A percentile compares a stretch with the other conserved stretches of the same genome.
Evolutionary conservation across 2,888 invertebrate genomes (phyloP).

Genomic region (Drosophila lacicola): DNA sequence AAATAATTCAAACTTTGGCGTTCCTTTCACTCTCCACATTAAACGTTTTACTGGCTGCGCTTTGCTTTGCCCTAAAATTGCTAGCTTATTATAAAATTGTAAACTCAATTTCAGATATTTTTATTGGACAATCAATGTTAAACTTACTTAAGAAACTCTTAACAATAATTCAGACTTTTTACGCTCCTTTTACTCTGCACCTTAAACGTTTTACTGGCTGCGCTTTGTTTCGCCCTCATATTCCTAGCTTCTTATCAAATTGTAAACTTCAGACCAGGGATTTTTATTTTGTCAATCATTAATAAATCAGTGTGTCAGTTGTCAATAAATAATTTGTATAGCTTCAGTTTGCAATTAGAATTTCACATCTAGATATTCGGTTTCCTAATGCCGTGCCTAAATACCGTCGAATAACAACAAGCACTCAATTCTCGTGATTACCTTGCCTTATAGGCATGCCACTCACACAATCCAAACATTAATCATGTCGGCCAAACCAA

Average conservation of each 20-base stretch:
- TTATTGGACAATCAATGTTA: neutral
- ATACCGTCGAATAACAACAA: neutral
- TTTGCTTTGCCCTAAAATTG: too few relatives aligned
- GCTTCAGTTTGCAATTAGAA: constrained; percentile 8
- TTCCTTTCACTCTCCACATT: neutral
- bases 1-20: too few relatives aligned
- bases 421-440: constrained; percentile 40
- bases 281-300: constrained; percentile 4
- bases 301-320: constrained; percentile 1
- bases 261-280: neutral
- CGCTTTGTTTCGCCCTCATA: constrained; percentile 1
- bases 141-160: neutral
- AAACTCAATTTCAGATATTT: neutral
- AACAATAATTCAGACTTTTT: neutral
- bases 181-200: too few relatives aligned
- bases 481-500: constrained; percentile 52
- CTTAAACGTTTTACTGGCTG: neutral
- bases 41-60: neutral
- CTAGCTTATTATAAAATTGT: neutral
- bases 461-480: constrained; percentile 61
- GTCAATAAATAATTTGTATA: constrained; percentile 8
- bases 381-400: constrained; percentile 4
- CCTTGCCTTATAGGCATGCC: constrained; percentile 49
- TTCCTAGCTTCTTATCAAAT: neutral
- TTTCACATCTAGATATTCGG: constrained; percentile 2